phyloP scores from a whole-genome alignment of 1,140 invertebrate species.

The Potamilus streckersoni region DNA sequence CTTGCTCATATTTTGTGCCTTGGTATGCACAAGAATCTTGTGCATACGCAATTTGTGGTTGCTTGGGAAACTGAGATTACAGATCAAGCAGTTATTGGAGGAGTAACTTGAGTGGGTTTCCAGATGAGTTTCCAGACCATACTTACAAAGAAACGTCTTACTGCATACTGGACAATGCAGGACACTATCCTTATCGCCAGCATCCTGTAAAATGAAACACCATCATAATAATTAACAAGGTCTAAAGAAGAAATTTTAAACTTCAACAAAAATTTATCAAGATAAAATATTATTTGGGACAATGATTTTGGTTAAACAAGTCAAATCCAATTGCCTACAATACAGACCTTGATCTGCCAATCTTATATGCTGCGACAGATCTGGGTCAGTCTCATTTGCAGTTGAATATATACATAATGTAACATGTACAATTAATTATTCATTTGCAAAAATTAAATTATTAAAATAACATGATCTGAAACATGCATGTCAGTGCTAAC shows the following conservation, averaged over 20 bases:
- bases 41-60: slow-evolving; percentile 79
- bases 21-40: slow-evolving; percentile 73
- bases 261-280: neutral
- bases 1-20: slow-evolving; percentile 19
- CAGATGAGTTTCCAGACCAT: slow-evolving; percentile 76
- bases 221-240: neutral
- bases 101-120: slow-evolving; percentile 78
- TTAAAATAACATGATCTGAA: too few species aligned
- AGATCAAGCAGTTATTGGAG: slow-evolving; percentile 76
- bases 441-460: too few species aligned
- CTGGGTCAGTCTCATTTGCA: neutral
- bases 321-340: too few species aligned
- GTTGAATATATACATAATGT: neutral
- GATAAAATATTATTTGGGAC: slow-evolving; percentile 6
- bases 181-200: slow-evolving; percentile 51
- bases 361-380: neutral
- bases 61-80: slow-evolving; percentile 78
- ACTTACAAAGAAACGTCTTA: slow-evolving; percentile 73
- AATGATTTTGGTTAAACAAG: neutral
- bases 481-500: too few species aligned
- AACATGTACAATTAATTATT: too few species aligned
- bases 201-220: slow-evolving; percentile 4
- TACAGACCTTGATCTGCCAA: too few species aligned
- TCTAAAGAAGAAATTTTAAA: neutral
- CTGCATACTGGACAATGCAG: slow-evolving; percentile 69